These are phyloP conservation scores for Megalonaias nervosa DNA, from an alignment of 1,140 invertebrate species.

Conservation along the genomic window DNA sequence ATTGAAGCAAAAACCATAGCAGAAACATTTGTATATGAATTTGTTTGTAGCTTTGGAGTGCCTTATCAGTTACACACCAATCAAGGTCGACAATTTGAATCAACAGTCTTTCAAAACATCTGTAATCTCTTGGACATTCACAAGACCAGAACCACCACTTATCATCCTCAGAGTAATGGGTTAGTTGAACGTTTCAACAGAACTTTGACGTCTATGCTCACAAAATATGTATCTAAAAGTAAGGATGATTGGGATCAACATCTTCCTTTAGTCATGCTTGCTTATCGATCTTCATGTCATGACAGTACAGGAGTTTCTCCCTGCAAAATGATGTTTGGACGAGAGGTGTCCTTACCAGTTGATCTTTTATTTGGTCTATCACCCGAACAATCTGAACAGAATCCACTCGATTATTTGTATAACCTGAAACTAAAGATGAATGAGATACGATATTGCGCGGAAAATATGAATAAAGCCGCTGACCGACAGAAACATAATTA, in stretches of 20 bases:
- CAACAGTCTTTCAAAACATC: conserved; percentile 22
- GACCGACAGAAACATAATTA: conserved; percentile 27
- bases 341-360: conserved; percentile 14
- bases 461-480: neutral
- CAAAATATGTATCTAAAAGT: conserved; percentile 13
- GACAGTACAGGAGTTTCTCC: conserved; percentile 39
- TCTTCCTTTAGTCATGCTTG: conserved; percentile 41
- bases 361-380: neutral
- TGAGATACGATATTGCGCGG: conserved; percentile 16
- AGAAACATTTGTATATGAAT: conserved; percentile 33
- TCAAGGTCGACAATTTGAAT: too few relatives aligned
- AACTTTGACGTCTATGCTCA: conserved; percentile 13
- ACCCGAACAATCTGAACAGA: neutral
- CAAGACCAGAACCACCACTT: conserved; percentile 42
- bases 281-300: conserved; percentile 41
- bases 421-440: conserved; percentile 12
- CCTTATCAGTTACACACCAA: too few relatives aligned
- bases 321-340: conserved; percentile 42
- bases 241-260: conserved; percentile 41
- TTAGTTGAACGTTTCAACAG: conserved; percentile 53
- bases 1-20: conserved; percentile 24
- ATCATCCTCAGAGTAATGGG: conserved; percentile 60
- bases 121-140: conserved; percentile 37
- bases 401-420: conserved; percentile 18
- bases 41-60: conserved; percentile 26